phyloP scores from a whole-genome alignment of 2,888 invertebrate genomes.

The Anthrax anthrax region DNA sequence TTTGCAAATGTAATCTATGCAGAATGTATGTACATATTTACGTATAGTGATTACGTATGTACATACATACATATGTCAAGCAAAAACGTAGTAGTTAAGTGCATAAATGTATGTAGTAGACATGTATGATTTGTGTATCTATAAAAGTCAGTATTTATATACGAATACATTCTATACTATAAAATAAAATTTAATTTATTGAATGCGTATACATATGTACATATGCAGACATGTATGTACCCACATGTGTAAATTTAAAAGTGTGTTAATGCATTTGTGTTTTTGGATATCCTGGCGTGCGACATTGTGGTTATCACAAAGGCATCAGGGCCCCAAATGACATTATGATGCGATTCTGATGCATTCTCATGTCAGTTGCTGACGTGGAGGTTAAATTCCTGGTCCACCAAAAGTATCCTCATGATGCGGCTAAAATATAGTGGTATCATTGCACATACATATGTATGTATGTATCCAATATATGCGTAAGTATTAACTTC shows the following conservation, averaged over 20 bases:
- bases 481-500: neutral
- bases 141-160: no score
- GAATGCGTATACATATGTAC: neutral
- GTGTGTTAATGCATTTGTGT: constrained; percentile 7
- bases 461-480: no score
- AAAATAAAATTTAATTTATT: no score
- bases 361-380: constrained; percentile 10
- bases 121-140: no score
- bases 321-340: constrained; percentile 14
- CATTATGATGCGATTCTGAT: constrained; percentile 11
- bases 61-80: no score
- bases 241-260: neutral
- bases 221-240: neutral
- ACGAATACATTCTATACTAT: neutral
- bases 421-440: constrained; percentile 9
- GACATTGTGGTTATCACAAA: constrained; percentile 14
- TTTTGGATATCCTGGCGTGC: constrained; percentile 11
- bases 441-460: no score
- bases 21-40: no score
- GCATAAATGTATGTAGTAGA: no score
- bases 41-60: no score
- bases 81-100: no score
- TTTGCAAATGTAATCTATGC: no score
- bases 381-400: constrained; percentile 1
- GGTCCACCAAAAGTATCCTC: constrained; percentile 10